These are phyloP conservation scores for Amia ocellicauda DNA, from an alignment of 2,113 vertebrate species.

Conservation along the genomic window DNA sequence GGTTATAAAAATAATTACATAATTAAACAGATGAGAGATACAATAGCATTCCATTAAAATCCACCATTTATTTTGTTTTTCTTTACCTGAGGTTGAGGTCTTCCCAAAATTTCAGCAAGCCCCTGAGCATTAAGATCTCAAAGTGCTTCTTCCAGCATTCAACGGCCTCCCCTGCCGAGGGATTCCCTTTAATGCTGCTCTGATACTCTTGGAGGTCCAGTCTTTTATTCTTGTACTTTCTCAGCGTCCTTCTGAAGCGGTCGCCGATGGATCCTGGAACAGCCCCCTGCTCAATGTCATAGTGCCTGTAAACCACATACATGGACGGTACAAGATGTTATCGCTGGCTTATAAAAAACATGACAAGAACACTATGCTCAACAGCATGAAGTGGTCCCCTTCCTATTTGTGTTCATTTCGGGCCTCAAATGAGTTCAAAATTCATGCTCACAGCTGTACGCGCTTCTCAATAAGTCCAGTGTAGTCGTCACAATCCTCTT, in stretches of 20 bases:
- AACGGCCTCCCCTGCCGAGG: slow-evolving; percentile 48
- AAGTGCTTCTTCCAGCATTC: slow-evolving; percentile 61
- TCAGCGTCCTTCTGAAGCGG: slow-evolving; percentile 56
- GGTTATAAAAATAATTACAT: too few species aligned
- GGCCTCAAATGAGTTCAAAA: neutral
- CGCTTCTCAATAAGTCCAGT: slow-evolving; percentile 59
- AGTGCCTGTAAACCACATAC: slow-evolving; percentile 47
- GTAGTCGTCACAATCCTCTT: slow-evolving; percentile 54
- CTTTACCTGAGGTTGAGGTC: slow-evolving; percentile 48
- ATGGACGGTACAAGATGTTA: neutral
- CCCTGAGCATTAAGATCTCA: slow-evolving; percentile 56
- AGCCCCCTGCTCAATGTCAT: slow-evolving; percentile 58
- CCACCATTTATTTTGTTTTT: too few species aligned
- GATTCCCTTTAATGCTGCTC: slow-evolving; percentile 54
- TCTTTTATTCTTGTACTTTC: slow-evolving; percentile 48
- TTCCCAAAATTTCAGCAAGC: slow-evolving; percentile 57
- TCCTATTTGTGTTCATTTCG: neutral
- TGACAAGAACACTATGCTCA: neutral
- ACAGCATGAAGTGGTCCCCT: neutral
- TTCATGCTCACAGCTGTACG: slow-evolving; percentile 61
- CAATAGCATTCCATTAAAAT: too few species aligned
- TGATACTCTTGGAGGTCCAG: slow-evolving; percentile 53
- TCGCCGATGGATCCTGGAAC: slow-evolving; percentile 48
- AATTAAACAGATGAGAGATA: too few species aligned
- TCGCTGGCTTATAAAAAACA: too few species aligned